Evolutionary conservation across 2,888 invertebrate genomes (phyloP).

Genomic region (Automeris io): DNA sequence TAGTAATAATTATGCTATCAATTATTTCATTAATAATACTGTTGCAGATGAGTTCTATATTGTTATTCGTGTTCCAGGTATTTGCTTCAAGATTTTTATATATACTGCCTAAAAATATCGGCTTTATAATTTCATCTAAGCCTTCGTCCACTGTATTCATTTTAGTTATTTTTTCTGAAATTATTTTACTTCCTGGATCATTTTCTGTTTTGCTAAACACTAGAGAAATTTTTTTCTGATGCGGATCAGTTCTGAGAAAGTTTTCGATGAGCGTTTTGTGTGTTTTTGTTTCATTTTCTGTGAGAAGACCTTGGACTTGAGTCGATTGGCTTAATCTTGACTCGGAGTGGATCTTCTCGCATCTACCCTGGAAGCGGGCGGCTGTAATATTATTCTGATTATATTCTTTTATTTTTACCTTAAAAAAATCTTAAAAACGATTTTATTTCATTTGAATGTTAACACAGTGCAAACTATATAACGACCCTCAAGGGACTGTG

Average conservation of each 20-base stretch:
- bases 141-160: conserved; percentile 1
- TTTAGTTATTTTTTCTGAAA: neutral
- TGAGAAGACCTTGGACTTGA: conserved; percentile 27
- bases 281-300: conserved; percentile 16
- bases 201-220: conserved; percentile 33
- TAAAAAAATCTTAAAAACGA: neutral
- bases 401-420: neutral
- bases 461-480: no score
- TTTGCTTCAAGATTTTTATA: conserved; percentile 13
- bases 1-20: neutral
- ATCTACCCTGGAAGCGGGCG: conserved; percentile 34
- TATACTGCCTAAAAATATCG: conserved; percentile 17
- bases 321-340: conserved; percentile 28
- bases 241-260: neutral
- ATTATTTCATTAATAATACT: neutral
- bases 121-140: conserved; percentile 3
- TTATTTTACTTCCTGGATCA: conserved; percentile 13
- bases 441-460: neutral
- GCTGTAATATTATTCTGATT: conserved; percentile 29
- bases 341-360: conserved; percentile 25
- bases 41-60: neutral
- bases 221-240: conserved; percentile 25
- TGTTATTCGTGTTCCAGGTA: neutral
- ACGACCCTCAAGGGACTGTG: no score
- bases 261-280: conserved; percentile 9